These are phyloP conservation scores for Anoplophora glabripennis DNA, from an alignment of 1,140 invertebrate species.

Conservation along the genomic window DNA sequence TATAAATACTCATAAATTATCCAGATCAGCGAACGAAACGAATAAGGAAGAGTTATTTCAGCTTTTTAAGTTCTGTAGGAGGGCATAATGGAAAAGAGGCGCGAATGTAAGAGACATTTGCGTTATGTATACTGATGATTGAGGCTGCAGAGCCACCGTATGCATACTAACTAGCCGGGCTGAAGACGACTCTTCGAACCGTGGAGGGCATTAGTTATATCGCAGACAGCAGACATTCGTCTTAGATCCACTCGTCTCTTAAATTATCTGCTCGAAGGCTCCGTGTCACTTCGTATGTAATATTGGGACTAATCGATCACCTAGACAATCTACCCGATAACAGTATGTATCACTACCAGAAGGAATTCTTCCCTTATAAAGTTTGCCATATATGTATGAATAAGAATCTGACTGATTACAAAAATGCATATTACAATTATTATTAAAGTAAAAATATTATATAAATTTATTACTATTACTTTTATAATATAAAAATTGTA, in stretches of 20 bases:
- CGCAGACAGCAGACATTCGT: conserved; percentile 20
- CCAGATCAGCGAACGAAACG: conserved; percentile 27
- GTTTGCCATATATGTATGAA: too few species aligned
- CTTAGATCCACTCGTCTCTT: conserved; percentile 6
- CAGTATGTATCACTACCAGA: too few species aligned
- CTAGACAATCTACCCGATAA: too few species aligned
- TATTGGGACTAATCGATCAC: too few species aligned
- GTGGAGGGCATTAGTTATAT: conserved; percentile 20
- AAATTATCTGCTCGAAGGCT: too few species aligned
- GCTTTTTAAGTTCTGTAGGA: conserved; percentile 32
- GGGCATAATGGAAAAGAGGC: conserved; percentile 38
- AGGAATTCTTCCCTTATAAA: too few species aligned
- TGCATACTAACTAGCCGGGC: conserved; percentile 39
- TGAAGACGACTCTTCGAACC: conserved; percentile 29
- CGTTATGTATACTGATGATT: conserved; percentile 46
- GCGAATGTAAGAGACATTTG: conserved; percentile 42
- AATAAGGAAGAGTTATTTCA: conserved; percentile 32
- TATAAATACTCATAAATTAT: conserved; percentile 28
- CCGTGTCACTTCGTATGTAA: too few species aligned
- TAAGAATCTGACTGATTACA: too few species aligned
- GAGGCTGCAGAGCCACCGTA: conserved; percentile 31
- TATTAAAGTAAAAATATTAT: too few species aligned
- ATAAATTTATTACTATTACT: too few species aligned
- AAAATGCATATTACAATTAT: too few species aligned
- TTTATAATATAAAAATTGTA: too few species aligned